Evolutionary conservation across 2,888 invertebrate genomes (phyloP).

Genomic region (Leptopterna dolabrata): DNA sequence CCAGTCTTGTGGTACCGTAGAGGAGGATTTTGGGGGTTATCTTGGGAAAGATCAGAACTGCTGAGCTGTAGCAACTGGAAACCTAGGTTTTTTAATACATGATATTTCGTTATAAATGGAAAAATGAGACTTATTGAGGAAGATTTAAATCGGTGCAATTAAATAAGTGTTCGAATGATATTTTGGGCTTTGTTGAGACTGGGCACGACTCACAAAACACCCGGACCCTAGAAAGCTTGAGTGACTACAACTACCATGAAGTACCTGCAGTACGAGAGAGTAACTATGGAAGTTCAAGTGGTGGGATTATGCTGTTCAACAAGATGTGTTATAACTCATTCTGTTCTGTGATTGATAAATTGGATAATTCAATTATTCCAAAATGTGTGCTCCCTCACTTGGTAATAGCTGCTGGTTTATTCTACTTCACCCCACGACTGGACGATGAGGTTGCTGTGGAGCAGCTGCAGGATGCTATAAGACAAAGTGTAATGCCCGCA

Average conservation of each 20-base stretch:
- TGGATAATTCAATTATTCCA: neutral
- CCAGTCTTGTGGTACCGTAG: too few species aligned
- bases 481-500: neutral
- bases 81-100: neutral
- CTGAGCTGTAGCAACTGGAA: too few species aligned
- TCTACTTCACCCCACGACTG: neutral
- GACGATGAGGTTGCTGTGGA: neutral
- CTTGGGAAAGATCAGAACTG: too few species aligned
- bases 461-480: neutral
- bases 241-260: neutral
- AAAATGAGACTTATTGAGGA: neutral
- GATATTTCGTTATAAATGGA: neutral
- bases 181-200: neutral
- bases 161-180: neutral
- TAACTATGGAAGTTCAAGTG: neutral
- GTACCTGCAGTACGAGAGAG: neutral
- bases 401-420: neutral
- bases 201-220: neutral
- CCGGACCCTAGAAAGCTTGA: neutral
- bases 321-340: neutral
- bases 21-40: too few species aligned
- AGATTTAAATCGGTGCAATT: neutral
- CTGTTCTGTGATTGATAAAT: neutral
- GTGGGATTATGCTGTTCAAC: too few species aligned
- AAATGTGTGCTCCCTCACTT: neutral